phyloP scores from a whole-genome alignment of 2,888 invertebrate genomes.

The Gastrophysa polygoni region DNA sequence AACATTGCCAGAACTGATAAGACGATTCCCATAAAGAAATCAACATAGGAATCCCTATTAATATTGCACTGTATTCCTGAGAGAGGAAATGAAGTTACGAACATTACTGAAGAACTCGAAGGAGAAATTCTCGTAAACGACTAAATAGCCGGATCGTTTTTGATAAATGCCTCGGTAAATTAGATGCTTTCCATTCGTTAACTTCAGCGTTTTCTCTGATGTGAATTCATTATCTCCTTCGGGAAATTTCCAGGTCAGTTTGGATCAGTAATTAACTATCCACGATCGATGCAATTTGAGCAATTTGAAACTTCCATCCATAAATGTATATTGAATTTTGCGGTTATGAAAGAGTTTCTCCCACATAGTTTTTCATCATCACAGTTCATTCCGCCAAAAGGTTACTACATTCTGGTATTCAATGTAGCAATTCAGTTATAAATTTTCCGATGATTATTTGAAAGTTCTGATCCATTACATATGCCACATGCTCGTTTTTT shows the following conservation, averaged over 20 bases:
- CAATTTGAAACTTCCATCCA: background rate
- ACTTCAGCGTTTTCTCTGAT: background rate
- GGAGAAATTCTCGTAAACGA: background rate
- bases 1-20: too few species aligned
- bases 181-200: background rate
- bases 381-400: too few species aligned
- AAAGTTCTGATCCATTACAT: too few species aligned
- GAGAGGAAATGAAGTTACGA: background rate
- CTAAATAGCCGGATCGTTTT: conserved; percentile 17
- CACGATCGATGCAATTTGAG: background rate
- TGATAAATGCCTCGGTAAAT: conserved; percentile 12
- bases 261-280: background rate
- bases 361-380: too few species aligned
- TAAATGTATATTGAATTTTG: too few species aligned
- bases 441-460: too few species aligned
- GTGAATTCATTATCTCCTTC: background rate
- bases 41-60: background rate
- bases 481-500: too few species aligned
- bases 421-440: too few species aligned
- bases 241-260: background rate
- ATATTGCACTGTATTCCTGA: background rate
- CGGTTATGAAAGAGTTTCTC: too few species aligned
- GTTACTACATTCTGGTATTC: too few species aligned
- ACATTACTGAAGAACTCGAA: background rate
- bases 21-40: too few species aligned